Conservation (phyloP, 2,113 vertebrate species). For the Cyanoramphus novaezelandiae region DNA sequence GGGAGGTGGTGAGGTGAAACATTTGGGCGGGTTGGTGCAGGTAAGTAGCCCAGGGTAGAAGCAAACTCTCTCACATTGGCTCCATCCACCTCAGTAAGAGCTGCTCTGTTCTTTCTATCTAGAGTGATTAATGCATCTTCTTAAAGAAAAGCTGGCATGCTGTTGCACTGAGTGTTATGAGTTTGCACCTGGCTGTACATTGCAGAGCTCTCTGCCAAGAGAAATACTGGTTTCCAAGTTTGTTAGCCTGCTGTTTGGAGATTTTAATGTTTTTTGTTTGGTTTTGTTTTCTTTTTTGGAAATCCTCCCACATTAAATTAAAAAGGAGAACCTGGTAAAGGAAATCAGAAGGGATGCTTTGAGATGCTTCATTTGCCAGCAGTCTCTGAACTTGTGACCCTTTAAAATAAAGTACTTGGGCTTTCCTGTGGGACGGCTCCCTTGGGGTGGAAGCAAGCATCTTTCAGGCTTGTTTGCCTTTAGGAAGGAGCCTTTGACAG, state of each 20-base stretch:
- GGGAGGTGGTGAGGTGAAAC: not conserved
- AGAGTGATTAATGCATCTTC: not conserved
- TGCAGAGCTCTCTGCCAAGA: slow-evolving; percentile 30
- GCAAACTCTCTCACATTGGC: not conserved
- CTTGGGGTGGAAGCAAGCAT: not conserved
- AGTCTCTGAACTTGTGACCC: slow-evolving; percentile 49
- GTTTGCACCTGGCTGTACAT: slow-evolving; percentile 27
- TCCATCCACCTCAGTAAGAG: not conserved
- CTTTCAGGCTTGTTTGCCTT: not conserved
- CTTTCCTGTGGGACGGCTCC: slow-evolving; percentile 1
- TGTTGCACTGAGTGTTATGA: not conserved
- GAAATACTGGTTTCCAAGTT: slow-evolving; percentile 21
- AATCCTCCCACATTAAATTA: slow-evolving; percentile 29
- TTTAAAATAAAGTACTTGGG: slow-evolving; percentile 10
- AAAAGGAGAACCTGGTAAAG: not conserved
- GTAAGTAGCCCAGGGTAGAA: not conserved
- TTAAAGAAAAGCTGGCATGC: slow-evolving; percentile 12
- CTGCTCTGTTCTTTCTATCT: not conserved
- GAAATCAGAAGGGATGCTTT: slow-evolving; percentile 19
- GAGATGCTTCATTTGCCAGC: slow-evolving; percentile 15
- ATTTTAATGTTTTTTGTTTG: not conserved
- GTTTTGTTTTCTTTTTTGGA: not conserved
- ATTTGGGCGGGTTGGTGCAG: not conserved
- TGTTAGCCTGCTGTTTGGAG: slow-evolving; percentile 18
- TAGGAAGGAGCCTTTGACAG: slow-evolving; percentile 29